These are phyloP conservation scores for Zapornia atra DNA, from an alignment of 2,113 vertebrate species.

Conservation along the genomic window DNA sequence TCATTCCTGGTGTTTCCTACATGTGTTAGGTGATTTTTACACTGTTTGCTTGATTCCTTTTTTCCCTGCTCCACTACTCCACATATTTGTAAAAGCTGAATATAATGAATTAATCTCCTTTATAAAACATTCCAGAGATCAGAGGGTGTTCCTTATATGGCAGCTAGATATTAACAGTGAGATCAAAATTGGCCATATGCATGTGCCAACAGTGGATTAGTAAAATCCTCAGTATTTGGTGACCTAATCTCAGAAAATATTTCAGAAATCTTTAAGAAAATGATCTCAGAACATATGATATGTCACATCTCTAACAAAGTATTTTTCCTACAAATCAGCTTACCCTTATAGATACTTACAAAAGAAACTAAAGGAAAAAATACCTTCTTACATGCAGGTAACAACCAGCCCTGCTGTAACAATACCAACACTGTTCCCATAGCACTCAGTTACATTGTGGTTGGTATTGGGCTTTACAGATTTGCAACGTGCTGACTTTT, in stretches of 20 bases:
- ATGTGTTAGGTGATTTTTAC: neutral
- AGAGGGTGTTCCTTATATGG: neutral
- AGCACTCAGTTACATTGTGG: neutral
- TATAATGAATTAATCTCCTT: neutral
- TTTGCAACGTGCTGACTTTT: neutral
- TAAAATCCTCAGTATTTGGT: conserved; percentile 20
- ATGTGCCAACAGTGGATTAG: conserved; percentile 10
- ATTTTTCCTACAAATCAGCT: neutral
- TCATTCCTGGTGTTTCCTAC: neutral
- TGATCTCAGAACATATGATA: neutral
- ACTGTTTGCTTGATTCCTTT: neutral
- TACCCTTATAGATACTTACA: neutral
- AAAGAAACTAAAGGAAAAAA: neutral
- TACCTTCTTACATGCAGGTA: neutral
- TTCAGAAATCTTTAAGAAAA: conserved; percentile 36
- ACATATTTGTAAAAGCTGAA: neutral
- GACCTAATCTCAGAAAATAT: conserved; percentile 19
- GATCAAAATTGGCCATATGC: neutral
- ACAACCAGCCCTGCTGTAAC: neutral
- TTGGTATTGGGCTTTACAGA: neutral
- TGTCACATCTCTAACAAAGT: neutral
- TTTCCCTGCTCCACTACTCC: neutral
- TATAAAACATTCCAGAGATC: neutral
- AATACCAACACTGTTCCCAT: neutral
- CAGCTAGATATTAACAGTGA: neutral